Evolutionary conservation across 2,888 invertebrate genomes (phyloP).

Genomic region (Polyommatus icarus): DNA sequence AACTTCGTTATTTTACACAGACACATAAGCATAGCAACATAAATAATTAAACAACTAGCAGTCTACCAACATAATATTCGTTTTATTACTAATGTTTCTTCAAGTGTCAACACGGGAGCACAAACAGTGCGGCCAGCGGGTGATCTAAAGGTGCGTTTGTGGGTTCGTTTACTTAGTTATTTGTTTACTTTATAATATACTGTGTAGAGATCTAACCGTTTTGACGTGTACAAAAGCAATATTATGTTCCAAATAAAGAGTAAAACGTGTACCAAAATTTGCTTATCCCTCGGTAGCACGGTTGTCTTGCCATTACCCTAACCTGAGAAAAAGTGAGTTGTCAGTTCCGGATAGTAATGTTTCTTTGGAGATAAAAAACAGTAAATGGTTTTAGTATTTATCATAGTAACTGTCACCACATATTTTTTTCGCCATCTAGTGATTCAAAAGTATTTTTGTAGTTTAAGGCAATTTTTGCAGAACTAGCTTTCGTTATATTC

Average conservation of each 20-base stretch:
- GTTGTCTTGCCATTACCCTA: neutral
- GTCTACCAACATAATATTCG: neutral
- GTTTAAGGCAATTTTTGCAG: too few relatives aligned
- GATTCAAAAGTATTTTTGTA: neutral
- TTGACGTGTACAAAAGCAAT: neutral
- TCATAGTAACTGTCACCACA: neutral
- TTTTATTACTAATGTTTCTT: slow-evolving; percentile 25
- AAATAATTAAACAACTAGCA: neutral
- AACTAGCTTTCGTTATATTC: neutral
- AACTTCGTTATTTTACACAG: neutral
- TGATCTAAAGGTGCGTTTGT: slow-evolving; percentile 8
- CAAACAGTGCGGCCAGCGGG: neutral
- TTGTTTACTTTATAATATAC: slow-evolving; percentile 18
- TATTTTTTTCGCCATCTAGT: neutral
- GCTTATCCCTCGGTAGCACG: neutral
- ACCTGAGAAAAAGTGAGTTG: too few relatives aligned
- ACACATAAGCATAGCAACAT: neutral
- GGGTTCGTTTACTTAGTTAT: slow-evolving; percentile 26
- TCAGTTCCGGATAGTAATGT: too few relatives aligned
- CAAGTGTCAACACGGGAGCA: slow-evolving; percentile 22
- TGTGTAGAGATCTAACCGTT: neutral
- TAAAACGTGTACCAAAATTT: neutral
- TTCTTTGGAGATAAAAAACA: too few relatives aligned
- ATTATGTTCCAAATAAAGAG: neutral
- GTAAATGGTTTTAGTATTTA: neutral